Evolutionary conservation across 2,113 vertebrate genomes (phyloP), one percentile per base, ranked within the genome.

Genomic region (Meriones unguiculatus): DNA sequence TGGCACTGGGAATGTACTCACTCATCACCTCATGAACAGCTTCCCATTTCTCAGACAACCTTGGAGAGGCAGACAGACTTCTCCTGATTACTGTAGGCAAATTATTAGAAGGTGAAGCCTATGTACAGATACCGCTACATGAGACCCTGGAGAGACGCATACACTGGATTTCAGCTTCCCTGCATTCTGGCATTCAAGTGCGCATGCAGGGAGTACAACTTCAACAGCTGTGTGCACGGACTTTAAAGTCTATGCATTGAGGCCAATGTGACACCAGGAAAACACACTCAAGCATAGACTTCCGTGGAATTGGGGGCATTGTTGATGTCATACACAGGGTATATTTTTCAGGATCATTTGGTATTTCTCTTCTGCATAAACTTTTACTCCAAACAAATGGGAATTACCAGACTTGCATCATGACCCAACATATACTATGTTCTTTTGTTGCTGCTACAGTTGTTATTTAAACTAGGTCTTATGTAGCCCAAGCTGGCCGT

Each of bases 351-450:
- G 30, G 2, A 11, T 92, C 50, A 7, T 62, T 46, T 90, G 35
- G 10, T 0, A 14, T 7, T 87, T 86, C n/a, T 90, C 85, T 93
- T 95, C 62, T 41, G 7, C 1, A 64, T 52, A 15, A 89, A 75
- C 2, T 0, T 87, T 89, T 86, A 82, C 3, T 73, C 24, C 38
- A 50, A 64, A 38, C 59, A 24, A 89, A 41, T 18, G 7, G 20
- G 20, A 89, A 0, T 73, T 22, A 32, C 7, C 5, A 0, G 13
- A 77, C 10, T 46, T 59, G 41, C n/a, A 13, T 4, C 2, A 0
- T 0, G 50, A 54, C 35, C 18, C 0, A 5, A 32, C 8, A 50
- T 76, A 59, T 7, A 28, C 2, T 86, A 5, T 50, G 65, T 69
- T 69, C 8, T 87, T 46, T 52, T 15, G 46, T 15, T 35, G 30